These are phyloP conservation scores for Hetaerina americana DNA, from an alignment of 1,140 invertebrate genomes.

Conservation along the genomic window DNA sequence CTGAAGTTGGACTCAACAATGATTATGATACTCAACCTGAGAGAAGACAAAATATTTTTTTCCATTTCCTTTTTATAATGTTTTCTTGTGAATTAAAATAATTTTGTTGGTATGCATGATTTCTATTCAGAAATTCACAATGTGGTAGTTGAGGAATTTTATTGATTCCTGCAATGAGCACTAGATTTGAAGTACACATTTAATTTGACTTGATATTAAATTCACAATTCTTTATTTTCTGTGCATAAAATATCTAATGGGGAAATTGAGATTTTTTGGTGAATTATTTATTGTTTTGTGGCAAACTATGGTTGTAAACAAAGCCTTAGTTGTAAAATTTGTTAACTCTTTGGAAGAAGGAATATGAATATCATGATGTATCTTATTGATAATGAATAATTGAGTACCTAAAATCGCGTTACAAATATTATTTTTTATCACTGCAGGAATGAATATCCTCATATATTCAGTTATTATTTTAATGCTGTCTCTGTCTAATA, in stretches of 20 bases:
- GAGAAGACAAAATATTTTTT: background rate
- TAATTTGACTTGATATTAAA: no score
- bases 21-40: background rate
- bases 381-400: background rate
- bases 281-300: no score
- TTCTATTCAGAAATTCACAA: background rate
- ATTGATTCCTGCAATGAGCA: background rate
- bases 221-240: no score
- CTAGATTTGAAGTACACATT: background rate
- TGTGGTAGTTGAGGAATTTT: background rate
- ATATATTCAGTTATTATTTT: background rate
- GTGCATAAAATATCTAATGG: no score
- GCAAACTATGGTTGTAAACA: no score
- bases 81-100: background rate
- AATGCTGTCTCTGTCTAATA: background rate
- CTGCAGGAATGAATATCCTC: background rate
- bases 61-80: background rate
- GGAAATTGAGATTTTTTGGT: no score
- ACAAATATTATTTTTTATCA: background rate
- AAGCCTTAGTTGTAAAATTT: no score
- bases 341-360: background rate
- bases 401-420: background rate
- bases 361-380: no score
- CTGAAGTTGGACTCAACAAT: background rate
- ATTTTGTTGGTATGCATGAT: background rate